Evolutionary conservation across 2,888 invertebrate genomes (phyloP), one percentile per base, ranked within the genome.

Genomic region (Cartodere bifasciata): DNA sequence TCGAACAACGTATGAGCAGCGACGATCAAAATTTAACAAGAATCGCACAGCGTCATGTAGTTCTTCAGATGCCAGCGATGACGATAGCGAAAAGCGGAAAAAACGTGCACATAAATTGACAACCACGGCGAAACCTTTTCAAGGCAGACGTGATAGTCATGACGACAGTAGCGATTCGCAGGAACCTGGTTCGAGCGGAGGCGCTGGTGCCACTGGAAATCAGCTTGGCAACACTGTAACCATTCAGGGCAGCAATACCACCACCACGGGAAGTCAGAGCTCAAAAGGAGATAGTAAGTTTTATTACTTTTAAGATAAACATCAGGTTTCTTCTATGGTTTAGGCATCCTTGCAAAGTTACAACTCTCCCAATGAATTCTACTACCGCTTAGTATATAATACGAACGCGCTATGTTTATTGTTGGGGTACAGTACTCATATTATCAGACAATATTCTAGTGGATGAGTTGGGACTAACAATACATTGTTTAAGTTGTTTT

Each of bases 1-100:
- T 30, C 41, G 49, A 29, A 41, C 49, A 15, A 54, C 47, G 13
- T 67, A 66, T 43, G 68, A 70, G 41, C 74, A 75, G 46, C 64
- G 75, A 17, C 67, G 75, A 28, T 69, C 71, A 38, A 79, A 79
- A 56, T 70, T 78, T 45, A 75, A 76, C 43, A 80, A 81, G 53
- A 70, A 71, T 7, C 64, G 79, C 21, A 80, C 79, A n/a, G 84
- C 87, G 4, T 90, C 90, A 30, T 91, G 91, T 53, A 90, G 90
- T 46, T 91, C 90, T 29, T 91, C 91, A 0, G 92, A 94, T 58
- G 84, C 92, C 4, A 90, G 90, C 36, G 91, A 91, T 56, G 77
- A 77, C 46, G 85, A 85, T 52, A 82, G 82, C 29, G 86, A 86
- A 52, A 71, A 73, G 23, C 72, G 83, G 39, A 86, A 86, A 55